These are phyloP conservation scores for Pterocles burchelli DNA, from an alignment of 2,113 vertebrate species.

Conservation along the genomic window DNA sequence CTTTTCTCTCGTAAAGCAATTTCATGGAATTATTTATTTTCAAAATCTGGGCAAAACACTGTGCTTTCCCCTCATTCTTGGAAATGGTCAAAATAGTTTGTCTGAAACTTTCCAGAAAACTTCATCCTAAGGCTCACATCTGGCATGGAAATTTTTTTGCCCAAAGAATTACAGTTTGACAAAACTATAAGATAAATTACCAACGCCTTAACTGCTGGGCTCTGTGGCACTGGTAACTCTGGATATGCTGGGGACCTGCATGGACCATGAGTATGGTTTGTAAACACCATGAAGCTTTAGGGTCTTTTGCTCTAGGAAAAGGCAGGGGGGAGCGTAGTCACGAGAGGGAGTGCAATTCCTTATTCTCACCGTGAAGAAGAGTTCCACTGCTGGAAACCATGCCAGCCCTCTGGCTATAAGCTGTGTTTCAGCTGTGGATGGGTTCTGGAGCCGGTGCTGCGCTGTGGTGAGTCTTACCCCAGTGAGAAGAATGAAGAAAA, in stretches of 20 bases:
- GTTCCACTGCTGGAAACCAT: background rate
- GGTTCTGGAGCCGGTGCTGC: background rate
- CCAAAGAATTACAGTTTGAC: background rate
- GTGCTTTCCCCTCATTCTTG: constrained; percentile 36
- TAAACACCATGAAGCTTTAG: background rate
- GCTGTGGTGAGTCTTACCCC: background rate
- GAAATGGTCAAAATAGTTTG: constrained; percentile 31
- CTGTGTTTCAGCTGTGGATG: background rate
- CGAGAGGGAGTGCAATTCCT: background rate
- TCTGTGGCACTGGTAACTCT: background rate
- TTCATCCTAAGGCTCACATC: constrained; percentile 52
- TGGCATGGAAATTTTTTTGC: background rate
- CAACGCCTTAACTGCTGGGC: background rate
- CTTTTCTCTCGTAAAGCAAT: background rate
- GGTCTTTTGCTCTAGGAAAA: background rate
- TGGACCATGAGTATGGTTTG: background rate
- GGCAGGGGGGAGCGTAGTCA: background rate
- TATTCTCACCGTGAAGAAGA: background rate
- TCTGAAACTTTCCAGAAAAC: constrained; percentile 19
- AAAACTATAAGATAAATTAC: background rate
- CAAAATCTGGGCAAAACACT: constrained; percentile 9
- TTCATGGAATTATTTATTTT: constrained; percentile 39
- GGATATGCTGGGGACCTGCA: background rate
- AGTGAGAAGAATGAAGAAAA: background rate
- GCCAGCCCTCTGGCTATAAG: background rate